Evolutionary conservation across 2,888 invertebrate species (phyloP).

Genomic region (Syrphus vitripennis): DNA sequence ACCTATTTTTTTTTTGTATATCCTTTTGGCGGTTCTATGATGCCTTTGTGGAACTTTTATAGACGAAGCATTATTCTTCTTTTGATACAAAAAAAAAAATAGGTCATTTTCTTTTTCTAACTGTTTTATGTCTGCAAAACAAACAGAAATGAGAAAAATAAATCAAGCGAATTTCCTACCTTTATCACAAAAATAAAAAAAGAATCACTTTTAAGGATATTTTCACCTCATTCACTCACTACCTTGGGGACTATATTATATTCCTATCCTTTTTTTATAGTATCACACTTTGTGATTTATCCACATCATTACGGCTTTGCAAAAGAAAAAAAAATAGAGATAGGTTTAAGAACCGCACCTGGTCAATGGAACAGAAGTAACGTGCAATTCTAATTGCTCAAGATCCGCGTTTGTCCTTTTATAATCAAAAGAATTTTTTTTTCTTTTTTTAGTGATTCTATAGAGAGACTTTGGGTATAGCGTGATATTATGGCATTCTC

Average conservation of each 20-base stretch:
- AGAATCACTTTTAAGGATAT: conserved; percentile 39
- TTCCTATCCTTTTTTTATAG: conserved; percentile 28
- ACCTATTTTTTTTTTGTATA: conserved; percentile 2
- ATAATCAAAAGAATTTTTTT: conserved; percentile 48
- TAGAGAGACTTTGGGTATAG: background rate
- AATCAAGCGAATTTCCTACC: background rate
- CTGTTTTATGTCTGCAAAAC: conserved; percentile 57
- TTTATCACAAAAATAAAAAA: background rate
- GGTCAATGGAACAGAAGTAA: conserved; percentile 50
- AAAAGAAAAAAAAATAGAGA: background rate
- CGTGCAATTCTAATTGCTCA: conserved; percentile 58
- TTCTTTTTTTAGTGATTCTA: conserved; percentile 6
- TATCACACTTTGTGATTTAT: conserved; percentile 27
- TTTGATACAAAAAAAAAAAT: conserved; percentile 47
- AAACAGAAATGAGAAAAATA: background rate
- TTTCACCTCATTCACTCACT: conserved; percentile 8
- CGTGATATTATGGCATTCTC: background rate
- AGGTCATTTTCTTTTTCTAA: conserved; percentile 67
- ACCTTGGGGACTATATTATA: conserved; percentile 17
- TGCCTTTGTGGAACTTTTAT: conserved; percentile 48
- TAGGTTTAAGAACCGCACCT: conserved; percentile 15
- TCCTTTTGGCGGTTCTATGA: conserved; percentile 2
- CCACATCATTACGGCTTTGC: conserved; percentile 30
- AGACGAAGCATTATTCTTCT: conserved; percentile 43
- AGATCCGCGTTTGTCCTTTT: conserved; percentile 33